phyloP scores from a whole-genome alignment of 2,797 vertebrate species.

The Rhinophrynus dorsalis region DNA sequence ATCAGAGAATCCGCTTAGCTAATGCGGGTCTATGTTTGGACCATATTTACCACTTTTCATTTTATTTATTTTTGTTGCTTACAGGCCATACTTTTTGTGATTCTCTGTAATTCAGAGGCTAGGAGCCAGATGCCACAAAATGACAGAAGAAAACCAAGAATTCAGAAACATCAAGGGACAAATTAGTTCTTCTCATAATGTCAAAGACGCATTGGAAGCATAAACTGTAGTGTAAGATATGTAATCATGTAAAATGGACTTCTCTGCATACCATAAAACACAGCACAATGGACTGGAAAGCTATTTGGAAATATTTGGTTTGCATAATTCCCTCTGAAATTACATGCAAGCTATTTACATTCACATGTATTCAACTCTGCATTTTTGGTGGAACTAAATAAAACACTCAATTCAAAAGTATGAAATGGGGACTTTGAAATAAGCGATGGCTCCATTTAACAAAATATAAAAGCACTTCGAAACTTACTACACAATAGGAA shows the following conservation, averaged over 20 bases:
- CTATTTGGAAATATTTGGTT: constrained; percentile 21
- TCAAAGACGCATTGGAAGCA: constrained; percentile 1
- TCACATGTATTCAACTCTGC: neutral
- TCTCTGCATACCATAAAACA: constrained; percentile 20
- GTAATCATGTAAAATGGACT: constrained; percentile 16
- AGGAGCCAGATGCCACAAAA: constrained; percentile 11
- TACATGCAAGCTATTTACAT: neutral
- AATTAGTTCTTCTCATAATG: neutral
- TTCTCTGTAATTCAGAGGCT: neutral
- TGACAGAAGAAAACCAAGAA: neutral
- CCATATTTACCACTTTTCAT: too few species aligned
- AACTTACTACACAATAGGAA: neutral
- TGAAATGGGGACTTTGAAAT: constrained; percentile 6
- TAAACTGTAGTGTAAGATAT: constrained; percentile 4
- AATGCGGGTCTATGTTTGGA: too few species aligned
- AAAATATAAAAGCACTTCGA: constrained; percentile 1
- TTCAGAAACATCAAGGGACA: constrained; percentile 20
- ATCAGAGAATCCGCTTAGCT: too few species aligned
- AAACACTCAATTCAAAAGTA: constrained; percentile 14
- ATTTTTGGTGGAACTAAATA: neutral
- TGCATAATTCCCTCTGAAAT: constrained; percentile 26
- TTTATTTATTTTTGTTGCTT: too few species aligned
- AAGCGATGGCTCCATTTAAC: neutral
- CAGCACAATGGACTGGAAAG: constrained; percentile 17
- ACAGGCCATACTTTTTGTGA: too few species aligned